These are phyloP conservation scores for Nemurella pictetii DNA, from an alignment of 2,888 invertebrate genomes.

Conservation along the genomic window DNA sequence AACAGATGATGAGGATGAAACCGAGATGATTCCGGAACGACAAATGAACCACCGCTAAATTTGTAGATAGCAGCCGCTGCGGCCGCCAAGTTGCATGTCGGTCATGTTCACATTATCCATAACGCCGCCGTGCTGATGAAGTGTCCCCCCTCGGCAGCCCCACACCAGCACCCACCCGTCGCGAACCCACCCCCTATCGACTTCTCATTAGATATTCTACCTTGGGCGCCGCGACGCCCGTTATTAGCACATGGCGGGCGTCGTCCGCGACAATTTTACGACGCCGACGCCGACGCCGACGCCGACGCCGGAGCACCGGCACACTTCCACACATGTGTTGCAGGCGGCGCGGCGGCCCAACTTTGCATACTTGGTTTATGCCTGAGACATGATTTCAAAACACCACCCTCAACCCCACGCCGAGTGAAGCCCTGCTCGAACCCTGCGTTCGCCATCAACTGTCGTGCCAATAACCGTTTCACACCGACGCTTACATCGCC, in stretches of 20 bases:
- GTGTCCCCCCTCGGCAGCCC: background rate
- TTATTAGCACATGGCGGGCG: constrained; percentile 30
- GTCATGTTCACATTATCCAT: background rate
- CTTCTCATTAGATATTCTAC: constrained; percentile 29
- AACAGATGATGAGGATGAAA: too few species aligned
- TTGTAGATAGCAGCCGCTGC: too few species aligned
- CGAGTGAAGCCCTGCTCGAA: background rate
- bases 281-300: constrained; percentile 25
- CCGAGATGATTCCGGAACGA: too few species aligned
- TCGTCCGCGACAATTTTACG: constrained; percentile 36
- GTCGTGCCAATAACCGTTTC: background rate
- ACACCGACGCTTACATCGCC: background rate
- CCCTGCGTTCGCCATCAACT: background rate
- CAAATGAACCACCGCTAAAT: too few species aligned
- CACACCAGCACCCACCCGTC: background rate
- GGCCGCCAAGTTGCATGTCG: too few species aligned
- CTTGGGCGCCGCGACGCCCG: constrained; percentile 16
- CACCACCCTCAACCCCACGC: background rate
- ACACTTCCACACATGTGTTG: constrained; percentile 37
- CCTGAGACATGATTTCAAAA: constrained; percentile 26
- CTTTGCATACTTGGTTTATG: constrained; percentile 39
- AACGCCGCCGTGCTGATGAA: background rate
- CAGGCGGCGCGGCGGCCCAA: constrained; percentile 18
- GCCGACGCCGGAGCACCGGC: background rate
- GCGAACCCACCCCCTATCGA: constrained; percentile 4